Conservation (phyloP, 2,888 invertebrate genomes). For the Choristoneura rosaceana region DNA sequence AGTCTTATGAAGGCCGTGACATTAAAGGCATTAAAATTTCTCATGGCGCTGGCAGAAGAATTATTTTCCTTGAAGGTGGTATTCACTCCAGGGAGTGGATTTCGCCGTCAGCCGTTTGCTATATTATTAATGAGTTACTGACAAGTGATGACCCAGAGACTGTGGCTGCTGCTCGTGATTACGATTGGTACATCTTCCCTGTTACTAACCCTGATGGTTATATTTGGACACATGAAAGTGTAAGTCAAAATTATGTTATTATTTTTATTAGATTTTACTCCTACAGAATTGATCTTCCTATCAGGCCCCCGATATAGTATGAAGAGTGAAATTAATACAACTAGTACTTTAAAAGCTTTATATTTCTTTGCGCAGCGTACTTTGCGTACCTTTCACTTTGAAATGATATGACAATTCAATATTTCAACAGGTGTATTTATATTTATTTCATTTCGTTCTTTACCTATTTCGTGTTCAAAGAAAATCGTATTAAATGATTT, state of each 20-base stretch:
- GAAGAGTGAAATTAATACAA: too few species aligned
- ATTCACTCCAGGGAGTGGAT: constrained; percentile 93
- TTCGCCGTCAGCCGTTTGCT: constrained; percentile 86
- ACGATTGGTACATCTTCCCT: constrained; percentile 91
- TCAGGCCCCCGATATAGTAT: too few species aligned
- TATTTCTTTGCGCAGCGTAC: too few species aligned
- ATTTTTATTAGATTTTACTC: not conserved
- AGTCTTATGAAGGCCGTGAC: constrained; percentile 75
- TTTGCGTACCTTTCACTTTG: too few species aligned
- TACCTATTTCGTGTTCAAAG: too few species aligned
- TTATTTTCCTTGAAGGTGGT: constrained; percentile 76
- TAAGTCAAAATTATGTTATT: constrained; percentile 56
- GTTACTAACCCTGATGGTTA: constrained; percentile 92
- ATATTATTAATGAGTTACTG: constrained; percentile 85
- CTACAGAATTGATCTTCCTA: too few species aligned
- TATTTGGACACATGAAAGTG: constrained; percentile 88
- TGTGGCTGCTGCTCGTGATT: constrained; percentile 76
- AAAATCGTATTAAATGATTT: too few species aligned
- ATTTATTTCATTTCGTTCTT: too few species aligned
- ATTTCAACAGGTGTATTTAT: too few species aligned
- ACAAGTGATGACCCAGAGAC: constrained; percentile 81
- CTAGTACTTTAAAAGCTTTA: too few species aligned
- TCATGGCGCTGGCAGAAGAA: constrained; percentile 65
- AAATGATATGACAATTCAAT: too few species aligned
- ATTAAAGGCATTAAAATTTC: constrained; percentile 81